Percentiles rank a stretch among this genome's conserved stretches.
Conservation (phyloP, 2,888 invertebrate genomes). For the Meiosimyza platycephala region DNA sequence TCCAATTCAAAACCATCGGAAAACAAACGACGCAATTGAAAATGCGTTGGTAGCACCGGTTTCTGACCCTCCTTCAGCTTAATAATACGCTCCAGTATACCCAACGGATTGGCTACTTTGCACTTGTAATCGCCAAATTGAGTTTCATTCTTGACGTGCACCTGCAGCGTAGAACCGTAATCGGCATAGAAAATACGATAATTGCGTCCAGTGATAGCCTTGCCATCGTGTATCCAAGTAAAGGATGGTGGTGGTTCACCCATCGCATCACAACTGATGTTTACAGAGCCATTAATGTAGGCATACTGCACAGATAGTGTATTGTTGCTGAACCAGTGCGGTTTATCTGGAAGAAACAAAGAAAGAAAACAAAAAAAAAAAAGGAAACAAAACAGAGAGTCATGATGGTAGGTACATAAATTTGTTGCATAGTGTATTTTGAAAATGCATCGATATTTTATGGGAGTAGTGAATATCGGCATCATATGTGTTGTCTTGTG, state of each 20-base stretch:
- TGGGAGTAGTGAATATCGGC: no score
- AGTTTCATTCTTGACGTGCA: conserved; percentile 57
- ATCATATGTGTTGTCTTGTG: no score
- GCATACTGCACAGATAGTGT: conserved; percentile 60
- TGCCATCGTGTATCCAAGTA: conserved; percentile 68
- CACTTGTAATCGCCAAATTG: conserved; percentile 72
- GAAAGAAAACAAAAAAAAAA: background rate
- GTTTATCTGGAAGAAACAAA: conserved; percentile 58
- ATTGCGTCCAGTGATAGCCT: conserved; percentile 60
- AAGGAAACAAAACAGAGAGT: no score
- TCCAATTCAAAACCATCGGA: conserved; percentile 66
- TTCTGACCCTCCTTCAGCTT: conserved; percentile 69
- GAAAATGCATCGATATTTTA: no score
- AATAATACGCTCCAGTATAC: conserved; percentile 69
- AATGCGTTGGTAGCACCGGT: conserved; percentile 68
- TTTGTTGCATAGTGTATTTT: no score
- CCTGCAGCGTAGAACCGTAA: conserved; percentile 63
- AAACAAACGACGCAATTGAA: conserved; percentile 61
- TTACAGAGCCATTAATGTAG: conserved; percentile 70
- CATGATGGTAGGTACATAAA: no score
- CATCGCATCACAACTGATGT: conserved; percentile 73
- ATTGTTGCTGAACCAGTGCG: conserved; percentile 60
- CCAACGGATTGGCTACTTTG: conserved; percentile 70
- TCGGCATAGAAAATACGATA: conserved; percentile 63
- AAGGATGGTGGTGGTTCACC: conserved; percentile 71